Base-by-base conservation (phyloP, 1,140 invertebrate species). In the Philotrypesis tridentata region DNA sequence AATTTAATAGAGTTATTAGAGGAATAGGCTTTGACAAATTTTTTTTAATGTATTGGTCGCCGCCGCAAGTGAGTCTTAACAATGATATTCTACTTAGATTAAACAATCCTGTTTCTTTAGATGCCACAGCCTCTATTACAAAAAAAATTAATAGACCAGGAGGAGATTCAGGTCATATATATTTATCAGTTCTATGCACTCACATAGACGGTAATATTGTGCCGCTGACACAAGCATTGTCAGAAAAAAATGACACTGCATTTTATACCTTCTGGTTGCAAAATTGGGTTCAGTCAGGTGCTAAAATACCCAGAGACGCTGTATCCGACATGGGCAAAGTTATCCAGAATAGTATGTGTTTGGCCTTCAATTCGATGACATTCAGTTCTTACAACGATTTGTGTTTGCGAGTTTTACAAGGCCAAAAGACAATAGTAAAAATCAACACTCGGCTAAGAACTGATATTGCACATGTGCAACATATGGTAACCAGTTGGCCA, bases 61-160 rank as follows among this genome's bases (percentile, higher is more conserved):
- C 29, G 40, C 61, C 65, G 27, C 75, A 65, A 67, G 25, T 43
- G 1, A 17, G 5, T 27, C 9, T 77, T 1, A 21, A 67, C 40
- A 77, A 77, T 14, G 61, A 67, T 25, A 67, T 77, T 40, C 12
- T 65, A 23, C 2, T 40, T 1, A 25, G 12, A 12, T 21, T 77
- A 25, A 33, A 27, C 40, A 65, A 77, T 37, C 23, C 67, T 55
- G 4, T 70, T 0, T 31, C 65, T 48, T 60, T 70, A 14, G 77
- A 79, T 79, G 67, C 77, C 11, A 79, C 77, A 11, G 77, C 65
- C n/a, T 79, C 77, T 7, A 43, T 79, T 3, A 43, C 23, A 1
- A 23, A 60, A 9, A n/a, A n/a, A 79, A 60, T 79, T 21, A 60
- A 55, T 48, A 29, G 29, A 11, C 21, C 63, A n/a, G 12, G 14